Evolutionary conservation across 2,797 vertebrate species (phyloP).

Genomic region (Danionella dracula): DNA sequence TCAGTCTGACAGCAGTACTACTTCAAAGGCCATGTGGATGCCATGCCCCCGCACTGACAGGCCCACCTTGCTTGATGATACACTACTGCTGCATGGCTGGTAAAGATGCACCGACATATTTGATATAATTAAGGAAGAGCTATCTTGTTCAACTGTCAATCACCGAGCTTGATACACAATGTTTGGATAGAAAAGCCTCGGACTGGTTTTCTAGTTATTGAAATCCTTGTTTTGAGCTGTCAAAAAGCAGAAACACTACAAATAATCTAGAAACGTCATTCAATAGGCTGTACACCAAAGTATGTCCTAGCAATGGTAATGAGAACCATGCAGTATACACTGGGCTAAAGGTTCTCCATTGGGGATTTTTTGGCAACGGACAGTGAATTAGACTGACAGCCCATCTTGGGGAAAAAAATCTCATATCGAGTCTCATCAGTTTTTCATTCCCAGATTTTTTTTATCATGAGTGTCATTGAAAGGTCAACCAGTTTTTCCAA

Average conservation of each 20-base stretch:
- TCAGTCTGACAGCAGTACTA: background rate
- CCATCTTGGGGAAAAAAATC: background rate
- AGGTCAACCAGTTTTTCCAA: constrained; percentile 25
- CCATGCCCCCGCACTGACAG: constrained; percentile 1
- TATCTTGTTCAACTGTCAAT: constrained; percentile 33
- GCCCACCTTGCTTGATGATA: constrained; percentile 22
- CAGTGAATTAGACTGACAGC: background rate
- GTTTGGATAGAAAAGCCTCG: background rate
- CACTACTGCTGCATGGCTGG: constrained; percentile 14
- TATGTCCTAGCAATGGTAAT: constrained; percentile 57
- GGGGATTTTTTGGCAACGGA: background rate
- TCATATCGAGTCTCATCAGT: background rate
- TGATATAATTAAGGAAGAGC: too few relatives aligned
- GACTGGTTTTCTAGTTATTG: constrained; percentile 2
- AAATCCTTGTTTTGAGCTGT: constrained; percentile 39
- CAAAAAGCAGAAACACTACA: constrained; percentile 48
- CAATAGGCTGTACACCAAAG: constrained; percentile 49
- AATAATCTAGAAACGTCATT: constrained; percentile 39
- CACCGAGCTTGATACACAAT: constrained; percentile 13
- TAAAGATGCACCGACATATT: constrained; percentile 2
- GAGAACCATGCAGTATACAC: constrained; percentile 22
- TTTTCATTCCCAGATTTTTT: background rate
- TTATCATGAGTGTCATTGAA: background rate
- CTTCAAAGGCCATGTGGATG: background rate
- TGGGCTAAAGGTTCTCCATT: background rate